phyloP scores from a whole-genome alignment of 2,113 vertebrate genomes.

The Cnemophilus loriae region DNA sequence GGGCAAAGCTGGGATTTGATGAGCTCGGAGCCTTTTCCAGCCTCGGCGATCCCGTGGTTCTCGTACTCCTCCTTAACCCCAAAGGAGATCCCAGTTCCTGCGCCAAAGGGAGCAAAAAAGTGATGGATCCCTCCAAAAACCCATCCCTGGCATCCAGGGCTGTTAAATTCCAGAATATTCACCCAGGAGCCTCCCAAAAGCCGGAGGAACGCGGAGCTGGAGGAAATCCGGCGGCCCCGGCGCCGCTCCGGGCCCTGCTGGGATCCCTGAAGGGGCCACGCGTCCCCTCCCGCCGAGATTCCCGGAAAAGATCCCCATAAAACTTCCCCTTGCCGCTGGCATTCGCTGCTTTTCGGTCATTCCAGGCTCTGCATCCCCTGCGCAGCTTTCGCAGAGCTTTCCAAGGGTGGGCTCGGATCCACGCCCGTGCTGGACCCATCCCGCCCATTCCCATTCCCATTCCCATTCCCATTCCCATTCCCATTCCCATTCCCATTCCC shows the following conservation, averaged over 20 bases:
- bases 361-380: not conserved
- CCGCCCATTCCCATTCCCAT: too few species aligned
- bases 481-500: too few species aligned
- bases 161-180: not conserved
- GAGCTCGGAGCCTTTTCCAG: not conserved
- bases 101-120: not conserved
- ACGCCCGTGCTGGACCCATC: too few species aligned
- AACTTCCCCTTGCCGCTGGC: not conserved
- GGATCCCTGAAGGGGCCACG: not conserved
- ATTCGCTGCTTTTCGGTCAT: not conserved
- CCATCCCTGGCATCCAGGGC: not conserved
- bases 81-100: not conserved
- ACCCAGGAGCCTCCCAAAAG: not conserved
- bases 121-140: not conserved
- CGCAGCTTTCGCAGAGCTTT: not conserved
- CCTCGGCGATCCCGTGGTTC: accelerated
- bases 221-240: not conserved
- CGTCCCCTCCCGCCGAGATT: not conserved
- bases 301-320: not conserved
- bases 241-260: not conserved
- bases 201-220: not conserved
- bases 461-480: too few species aligned
- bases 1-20: not conserved
- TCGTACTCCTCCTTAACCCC: not conserved
- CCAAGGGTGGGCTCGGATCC: not conserved